A percentile compares a stretch with the other conserved stretches of the same genome.
These are phyloP conservation scores for Ceratothoa steindachneri DNA, from an alignment of 2,888 invertebrate species.

Conservation along the genomic window DNA sequence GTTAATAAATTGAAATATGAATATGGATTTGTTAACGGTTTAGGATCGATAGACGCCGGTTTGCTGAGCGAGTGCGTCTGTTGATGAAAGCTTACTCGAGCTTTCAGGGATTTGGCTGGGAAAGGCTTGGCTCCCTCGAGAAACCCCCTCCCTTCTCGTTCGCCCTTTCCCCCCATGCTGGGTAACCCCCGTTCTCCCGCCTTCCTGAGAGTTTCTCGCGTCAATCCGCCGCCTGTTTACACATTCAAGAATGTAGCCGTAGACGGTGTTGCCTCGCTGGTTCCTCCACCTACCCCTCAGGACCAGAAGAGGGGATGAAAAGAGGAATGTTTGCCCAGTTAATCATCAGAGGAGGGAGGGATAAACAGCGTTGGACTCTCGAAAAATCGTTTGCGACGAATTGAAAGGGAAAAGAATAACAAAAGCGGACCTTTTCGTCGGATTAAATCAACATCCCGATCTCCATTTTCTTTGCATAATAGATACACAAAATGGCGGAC, in stretches of 20 bases:
- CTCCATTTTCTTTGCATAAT: conserved; percentile 6
- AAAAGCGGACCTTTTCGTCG: not conserved
- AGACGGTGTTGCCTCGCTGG: not conserved
- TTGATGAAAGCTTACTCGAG: too few relatives aligned
- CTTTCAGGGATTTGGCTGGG: too few relatives aligned
- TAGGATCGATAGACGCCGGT: too few relatives aligned
- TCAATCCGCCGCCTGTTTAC: not conserved
- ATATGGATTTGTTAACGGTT: too few relatives aligned
- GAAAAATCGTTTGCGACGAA: not conserved
- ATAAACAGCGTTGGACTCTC: not conserved
- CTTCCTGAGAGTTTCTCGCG: not conserved
- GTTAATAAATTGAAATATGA: too few relatives aligned
- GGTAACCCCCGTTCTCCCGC: not conserved
- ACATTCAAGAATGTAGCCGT: not conserved
- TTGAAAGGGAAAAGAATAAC: not conserved
- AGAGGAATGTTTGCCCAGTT: not conserved
- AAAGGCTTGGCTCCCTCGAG: too few relatives aligned
- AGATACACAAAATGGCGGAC: not conserved
- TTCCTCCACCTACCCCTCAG: not conserved
- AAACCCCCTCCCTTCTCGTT: too few relatives aligned
- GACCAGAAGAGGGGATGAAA: not conserved
- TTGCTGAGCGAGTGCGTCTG: too few relatives aligned
- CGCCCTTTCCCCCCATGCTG: not conserved
- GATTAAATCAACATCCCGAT: not conserved
- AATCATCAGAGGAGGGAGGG: not conserved